Base-by-base conservation (phyloP, 2,797 vertebrate genomes). In the Taeniopygia guttata region DNA sequence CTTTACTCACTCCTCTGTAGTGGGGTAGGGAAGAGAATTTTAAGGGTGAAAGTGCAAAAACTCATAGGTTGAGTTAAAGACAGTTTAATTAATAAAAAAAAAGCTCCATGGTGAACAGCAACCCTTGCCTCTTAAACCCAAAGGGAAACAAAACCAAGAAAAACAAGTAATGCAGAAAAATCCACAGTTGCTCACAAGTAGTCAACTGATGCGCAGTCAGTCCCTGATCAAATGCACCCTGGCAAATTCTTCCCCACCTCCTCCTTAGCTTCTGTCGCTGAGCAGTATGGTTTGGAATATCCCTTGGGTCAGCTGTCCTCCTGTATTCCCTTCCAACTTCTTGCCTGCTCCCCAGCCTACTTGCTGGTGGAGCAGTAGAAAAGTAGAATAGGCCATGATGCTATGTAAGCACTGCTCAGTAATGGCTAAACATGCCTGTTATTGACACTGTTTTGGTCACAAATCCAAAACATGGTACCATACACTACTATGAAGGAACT, bases 1-100 rank as follows among this genome's bases (percentile, higher is more conserved):
- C 30, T 82, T 93, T 0, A 0, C 22, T 46, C 7, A 21, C 36
- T 86, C 13, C 45, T 54, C 42, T 2, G 0, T 56, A 38, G 42
- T 42, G 60, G 29, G 11, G 55, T 64, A 43, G 1, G 30, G 43
- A 63, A 58, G 56, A 75, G 29, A 88, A 60, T 1, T 81, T 6
- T 36, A 92, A 84, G 11, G 16, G 29, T 90, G 29, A 26, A 79
- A 66, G 40, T 48, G 45, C 9, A 9, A 74, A 80, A 92, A 64
- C 19, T 74, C 2, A 1, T 34, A 18, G n/a, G 22, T 48, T 90
- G 77, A 88, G 16, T 38, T 70, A 64, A 77, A 77, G 36, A 29
- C 14, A 55, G 25, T 67, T 88, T 59, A 86, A 32, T 52, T 86
- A 69, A 17, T 29, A 7, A 34, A 49, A 70, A 70, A 21, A 2